Conservation (phyloP, 2,113 vertebrate genomes). For the Mirounga angustirostris region DNA sequence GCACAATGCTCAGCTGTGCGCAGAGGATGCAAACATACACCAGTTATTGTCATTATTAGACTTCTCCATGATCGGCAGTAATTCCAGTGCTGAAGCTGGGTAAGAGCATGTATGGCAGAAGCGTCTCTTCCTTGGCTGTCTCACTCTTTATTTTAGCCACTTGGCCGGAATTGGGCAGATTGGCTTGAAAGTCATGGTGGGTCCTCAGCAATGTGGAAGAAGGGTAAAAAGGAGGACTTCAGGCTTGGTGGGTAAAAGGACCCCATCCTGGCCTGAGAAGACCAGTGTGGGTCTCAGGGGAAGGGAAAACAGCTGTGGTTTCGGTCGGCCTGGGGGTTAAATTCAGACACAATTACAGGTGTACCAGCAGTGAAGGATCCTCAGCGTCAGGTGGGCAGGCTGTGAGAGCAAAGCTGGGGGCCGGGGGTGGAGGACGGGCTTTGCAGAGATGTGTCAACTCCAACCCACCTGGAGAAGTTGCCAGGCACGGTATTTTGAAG, state of each 20-base stretch:
- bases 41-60: background rate
- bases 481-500: background rate
- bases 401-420: background rate
- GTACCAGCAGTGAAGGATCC: background rate
- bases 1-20: background rate
- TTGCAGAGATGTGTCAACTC: background rate
- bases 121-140: background rate
- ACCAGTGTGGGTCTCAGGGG: background rate
- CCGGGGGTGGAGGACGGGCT: background rate
- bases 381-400: background rate
- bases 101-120: background rate
- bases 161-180: background rate
- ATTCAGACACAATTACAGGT: background rate
- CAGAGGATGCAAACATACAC: rapidly evolving
- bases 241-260: no score
- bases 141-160: background rate
- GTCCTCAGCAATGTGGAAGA: background rate
- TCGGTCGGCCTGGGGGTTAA: rapidly evolving
- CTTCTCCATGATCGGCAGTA: background rate
- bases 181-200: background rate
- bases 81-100: background rate
- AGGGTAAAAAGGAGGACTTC: background rate
- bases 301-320: background rate
- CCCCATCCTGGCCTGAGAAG: background rate
- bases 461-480: background rate